Evolutionary conservation across 2,113 vertebrate species (phyloP).

Genomic region (Channa maculata): DNA sequence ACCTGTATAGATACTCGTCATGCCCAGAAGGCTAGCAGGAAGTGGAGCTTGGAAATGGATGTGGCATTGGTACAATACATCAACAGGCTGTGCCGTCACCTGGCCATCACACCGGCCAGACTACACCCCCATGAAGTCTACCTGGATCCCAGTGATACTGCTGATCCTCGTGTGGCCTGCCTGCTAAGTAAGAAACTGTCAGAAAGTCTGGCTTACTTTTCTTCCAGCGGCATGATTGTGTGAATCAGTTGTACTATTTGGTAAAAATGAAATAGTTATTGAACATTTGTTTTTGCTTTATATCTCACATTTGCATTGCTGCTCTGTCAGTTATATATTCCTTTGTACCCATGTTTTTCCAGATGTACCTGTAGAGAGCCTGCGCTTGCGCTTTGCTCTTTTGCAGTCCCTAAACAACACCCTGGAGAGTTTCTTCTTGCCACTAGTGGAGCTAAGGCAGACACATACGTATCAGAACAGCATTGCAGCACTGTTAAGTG

Average conservation of each 20-base stretch:
- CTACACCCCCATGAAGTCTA: slow-evolving; percentile 98
- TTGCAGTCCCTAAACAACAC: slow-evolving; percentile 97
- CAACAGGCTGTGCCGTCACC: slow-evolving; percentile 94
- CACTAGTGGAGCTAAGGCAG: slow-evolving; percentile 94
- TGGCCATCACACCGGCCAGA: slow-evolving; percentile 94
- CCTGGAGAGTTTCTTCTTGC: slow-evolving; percentile 95
- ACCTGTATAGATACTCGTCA: slow-evolving; percentile 94
- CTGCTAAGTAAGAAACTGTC: slow-evolving; percentile 86
- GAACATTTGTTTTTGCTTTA: background rate
- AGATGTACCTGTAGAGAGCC: slow-evolving; percentile 93
- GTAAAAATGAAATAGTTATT: too few relatives aligned
- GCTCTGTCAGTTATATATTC: background rate
- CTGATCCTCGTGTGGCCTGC: slow-evolving; percentile 91
- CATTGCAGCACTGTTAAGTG: slow-evolving; percentile 90
- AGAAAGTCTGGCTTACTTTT: background rate
- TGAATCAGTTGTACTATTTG: background rate
- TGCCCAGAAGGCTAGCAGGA: slow-evolving; percentile 93
- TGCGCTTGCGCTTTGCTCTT: slow-evolving; percentile 93
- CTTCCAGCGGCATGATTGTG: background rate
- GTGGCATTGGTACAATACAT: slow-evolving; percentile 93
- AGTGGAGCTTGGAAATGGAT: slow-evolving; percentile 96
- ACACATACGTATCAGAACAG: slow-evolving; percentile 89
- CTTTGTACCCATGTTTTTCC: slow-evolving; percentile 13
- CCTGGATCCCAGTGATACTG: slow-evolving; percentile 88
- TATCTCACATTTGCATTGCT: background rate